Evolutionary conservation across 2,113 vertebrate genomes (phyloP), one percentile per base, ranked within the genome.

Genomic region (Leucopternis melanops): DNA sequence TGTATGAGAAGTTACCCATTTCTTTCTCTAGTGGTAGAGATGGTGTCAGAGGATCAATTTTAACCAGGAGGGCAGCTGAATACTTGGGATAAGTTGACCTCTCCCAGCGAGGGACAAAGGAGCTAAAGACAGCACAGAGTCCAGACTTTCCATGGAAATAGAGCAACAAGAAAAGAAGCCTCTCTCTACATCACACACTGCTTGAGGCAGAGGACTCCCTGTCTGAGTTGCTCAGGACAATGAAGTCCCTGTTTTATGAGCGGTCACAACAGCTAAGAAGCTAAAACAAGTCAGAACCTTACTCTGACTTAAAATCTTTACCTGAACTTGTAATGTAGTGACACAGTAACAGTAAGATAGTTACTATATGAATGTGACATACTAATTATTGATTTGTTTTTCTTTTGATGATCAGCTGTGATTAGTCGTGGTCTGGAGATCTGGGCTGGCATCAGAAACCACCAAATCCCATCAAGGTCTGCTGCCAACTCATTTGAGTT

Each of bases 231-330:
- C 80, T 49, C 92, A 84, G 94, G 97, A 98, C 98, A 98, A 98
- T 97, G 95, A 96, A 93, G 95, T 83, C 96, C 97, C 98, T 98
- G 98, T 98, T 97, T 97, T 72, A 95, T 7, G 45, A 96, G 86
- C 96, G 96, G 97, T 97, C 97, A 96, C 95, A 90, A 95, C 94
- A 97, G 87, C 94, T 75, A 94, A 97, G 98, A 88, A 94, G 88
- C 95, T 96, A 95, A 96, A 97, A 91, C 92, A 94, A 96, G 97
- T 97, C 95, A 96, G 86, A 92, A 94, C 94, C 93, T n/a, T n/a
- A n/a, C 16, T 63, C 55, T 40, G 70, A 27, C 21, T 72, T 55
- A 7, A 59, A 75, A 63, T 7, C 52, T 92, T 81, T 20, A 26
- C 34, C n/a, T 40, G n/a, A 80, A 52, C 36, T 70, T 84, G 20